Percentiles rank a stretch among this genome's conserved stretches.
phyloP scores from a whole-genome alignment of 2,113 vertebrate genomes.

The Coreoperca whiteheadi region DNA sequence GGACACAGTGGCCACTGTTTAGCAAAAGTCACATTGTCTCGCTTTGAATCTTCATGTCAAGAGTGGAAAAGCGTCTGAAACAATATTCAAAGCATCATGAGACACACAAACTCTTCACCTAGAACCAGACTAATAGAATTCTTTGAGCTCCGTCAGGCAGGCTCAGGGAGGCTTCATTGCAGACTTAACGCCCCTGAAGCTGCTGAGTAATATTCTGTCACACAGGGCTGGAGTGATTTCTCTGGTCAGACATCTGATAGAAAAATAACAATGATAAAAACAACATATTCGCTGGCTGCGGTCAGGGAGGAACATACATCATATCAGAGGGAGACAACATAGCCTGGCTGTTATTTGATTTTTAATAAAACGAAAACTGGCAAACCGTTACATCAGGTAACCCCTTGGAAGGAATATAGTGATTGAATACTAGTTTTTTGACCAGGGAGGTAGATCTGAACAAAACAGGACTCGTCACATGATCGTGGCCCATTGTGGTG shows the following conservation, averaged over 20 bases:
- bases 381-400: constrained; percentile 37
- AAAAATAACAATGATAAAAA: constrained; percentile 65
- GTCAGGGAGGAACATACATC: constrained; percentile 48
- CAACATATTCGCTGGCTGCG: constrained; percentile 22
- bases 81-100: constrained; percentile 44
- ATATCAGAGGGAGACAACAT: constrained; percentile 30
- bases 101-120: constrained; percentile 37
- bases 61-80: constrained; percentile 38
- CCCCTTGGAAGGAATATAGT: constrained; percentile 16
- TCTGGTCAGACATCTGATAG: constrained; percentile 54
- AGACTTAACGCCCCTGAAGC: constrained; percentile 54
- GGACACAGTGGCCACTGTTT: neutral
- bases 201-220: constrained; percentile 57
- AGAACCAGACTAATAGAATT: constrained; percentile 50
- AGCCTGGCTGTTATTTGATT: constrained; percentile 52
- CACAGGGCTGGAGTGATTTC: constrained; percentile 29
- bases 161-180: constrained; percentile 30
- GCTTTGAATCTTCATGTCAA: constrained; percentile 27
- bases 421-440: constrained; percentile 15
- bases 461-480: neutral
- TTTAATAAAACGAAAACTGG: constrained; percentile 63
- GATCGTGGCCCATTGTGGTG: neutral
- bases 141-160: constrained; percentile 47
- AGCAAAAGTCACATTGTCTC: neutral
- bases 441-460: neutral